Base-by-base conservation (phyloP, 2,888 invertebrate species). In the Oscheius sp. region DNA sequence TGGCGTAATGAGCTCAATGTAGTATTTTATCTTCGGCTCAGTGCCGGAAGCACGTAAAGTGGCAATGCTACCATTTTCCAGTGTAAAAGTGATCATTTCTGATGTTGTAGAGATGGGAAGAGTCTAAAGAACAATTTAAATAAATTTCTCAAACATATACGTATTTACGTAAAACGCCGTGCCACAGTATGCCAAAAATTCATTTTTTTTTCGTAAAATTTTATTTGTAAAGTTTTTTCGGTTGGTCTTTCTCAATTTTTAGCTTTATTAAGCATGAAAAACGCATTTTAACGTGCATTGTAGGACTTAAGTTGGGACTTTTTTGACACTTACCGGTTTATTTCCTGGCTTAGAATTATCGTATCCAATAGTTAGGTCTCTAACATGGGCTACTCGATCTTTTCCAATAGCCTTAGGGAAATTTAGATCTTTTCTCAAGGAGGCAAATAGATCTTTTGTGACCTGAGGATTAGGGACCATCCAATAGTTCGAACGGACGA, bases 21-120 rank as follows among this genome's bases (percentile, higher is more conserved):
- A 99, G 88, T 95, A 99, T 89, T 99, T 99, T 82, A 99, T 91
- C 88, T 99, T 99, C 45, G 98, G 98, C 87, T 99, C 98, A 0
- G 98, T 99, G 50, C 98, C 98, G 87, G 95, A 95, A 0, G 96
- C 95, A 75, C 98, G 90, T 33, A 99, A 88, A 0, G 95, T 96
- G 1, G 93, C 90, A 73, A 94, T 90, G 0, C 94, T 95, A 50
- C 85, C 85, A 87, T 93, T 93, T 62, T 90, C 89, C 87, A 97
- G 94, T 8, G 90, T 91, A 87, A 98, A 94, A 9, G 95, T 95
- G 62, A 99, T 91, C 98, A 99, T 98, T 88, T 97, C 92, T 74
- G 88, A 88, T 4, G 88, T 87, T 45, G 86, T 86, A 69, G 88
- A 88, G 3, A 86, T 82, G 3, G 90, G 90, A 22, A 90, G 81